Percentiles rank a stretch among this genome's conserved stretches.
Conservation (phyloP, 2,797 vertebrate species). For the Lithobates pipiens region DNA sequence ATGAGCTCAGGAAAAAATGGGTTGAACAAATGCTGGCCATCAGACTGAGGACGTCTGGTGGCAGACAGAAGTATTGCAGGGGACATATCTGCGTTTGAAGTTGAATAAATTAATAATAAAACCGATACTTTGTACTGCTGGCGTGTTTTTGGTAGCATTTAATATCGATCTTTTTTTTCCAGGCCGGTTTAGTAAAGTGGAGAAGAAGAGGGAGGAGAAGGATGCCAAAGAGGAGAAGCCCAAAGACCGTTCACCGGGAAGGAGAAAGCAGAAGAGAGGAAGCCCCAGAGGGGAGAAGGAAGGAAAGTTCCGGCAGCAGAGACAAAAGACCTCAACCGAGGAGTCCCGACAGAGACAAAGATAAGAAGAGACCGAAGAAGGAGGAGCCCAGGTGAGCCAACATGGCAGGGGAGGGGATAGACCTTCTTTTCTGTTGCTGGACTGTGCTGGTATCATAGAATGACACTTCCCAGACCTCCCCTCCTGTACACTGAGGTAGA, state of each 20-base stretch:
- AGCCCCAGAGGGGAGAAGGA: constrained; percentile 14
- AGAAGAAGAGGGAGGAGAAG: constrained; percentile 64
- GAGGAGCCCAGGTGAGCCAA: not conserved
- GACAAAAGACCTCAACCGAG: constrained; percentile 47
- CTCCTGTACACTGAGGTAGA: no score
- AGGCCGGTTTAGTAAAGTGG: constrained; percentile 78
- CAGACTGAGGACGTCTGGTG: no score
- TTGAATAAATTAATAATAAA: no score
- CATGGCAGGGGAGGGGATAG: no score
- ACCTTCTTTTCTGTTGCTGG: constrained; percentile 31
- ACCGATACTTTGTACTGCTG: no score
- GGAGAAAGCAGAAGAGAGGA: constrained; percentile 61
- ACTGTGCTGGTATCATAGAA: constrained; percentile 24
- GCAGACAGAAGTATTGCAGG: no score
- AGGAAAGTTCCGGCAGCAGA: constrained; percentile 26
- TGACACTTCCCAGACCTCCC: no score
- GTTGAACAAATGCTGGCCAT: no score
- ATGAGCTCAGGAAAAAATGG: no score
- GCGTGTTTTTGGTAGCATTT: no score
- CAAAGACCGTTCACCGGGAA: constrained; percentile 22
- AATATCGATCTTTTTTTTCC: not conserved
- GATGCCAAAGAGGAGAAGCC: constrained; percentile 22
- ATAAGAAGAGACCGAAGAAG: constrained; percentile 4
- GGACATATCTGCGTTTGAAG: no score
- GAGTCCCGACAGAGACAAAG: constrained; percentile 40